phyloP scores from a whole-genome alignment of 2,888 invertebrate genomes.

The Tanypteryx hageni region DNA sequence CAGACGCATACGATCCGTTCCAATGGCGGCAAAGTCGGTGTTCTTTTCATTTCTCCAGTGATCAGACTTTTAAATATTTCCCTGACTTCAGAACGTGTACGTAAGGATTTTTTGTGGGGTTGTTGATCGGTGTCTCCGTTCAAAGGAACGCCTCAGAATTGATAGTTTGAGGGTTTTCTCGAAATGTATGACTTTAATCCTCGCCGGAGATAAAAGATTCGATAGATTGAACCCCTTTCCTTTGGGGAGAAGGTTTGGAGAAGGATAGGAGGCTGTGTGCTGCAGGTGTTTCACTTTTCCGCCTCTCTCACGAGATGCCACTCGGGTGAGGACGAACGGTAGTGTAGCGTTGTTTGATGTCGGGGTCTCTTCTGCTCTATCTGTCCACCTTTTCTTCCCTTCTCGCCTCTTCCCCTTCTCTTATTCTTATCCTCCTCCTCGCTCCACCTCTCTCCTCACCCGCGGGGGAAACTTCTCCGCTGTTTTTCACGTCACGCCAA shows the following conservation, averaged over 20 bases:
- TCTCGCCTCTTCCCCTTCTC: not conserved
- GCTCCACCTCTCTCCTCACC: not conserved
- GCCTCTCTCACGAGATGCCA: conserved; percentile 17
- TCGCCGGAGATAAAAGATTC: not conserved
- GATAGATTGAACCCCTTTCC: not conserved
- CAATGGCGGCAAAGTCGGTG: too few relatives aligned
- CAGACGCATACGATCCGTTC: too few relatives aligned
- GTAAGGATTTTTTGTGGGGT: too few relatives aligned
- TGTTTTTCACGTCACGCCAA: conserved; percentile 8
- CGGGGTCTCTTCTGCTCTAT: not conserved
- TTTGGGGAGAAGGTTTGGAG: not conserved
- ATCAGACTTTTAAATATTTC: too few relatives aligned
- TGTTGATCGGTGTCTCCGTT: too few relatives aligned
- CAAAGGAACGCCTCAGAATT: too few relatives aligned
- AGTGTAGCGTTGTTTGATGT: not conserved
- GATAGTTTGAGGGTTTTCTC: too few relatives aligned
- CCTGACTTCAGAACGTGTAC: too few relatives aligned
- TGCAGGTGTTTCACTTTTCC: conserved; percentile 49
- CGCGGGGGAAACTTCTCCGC: not conserved
- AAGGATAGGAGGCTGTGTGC: not conserved
- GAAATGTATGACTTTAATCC: conserved; percentile 29
- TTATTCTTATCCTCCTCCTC: not conserved
- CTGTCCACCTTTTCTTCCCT: not conserved
- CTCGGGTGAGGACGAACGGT: not conserved
- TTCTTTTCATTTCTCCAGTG: too few relatives aligned